A percentile compares a stretch with the other conserved stretches of the same genome.
These are phyloP conservation scores for Stegodyphus dumicola DNA, from an alignment of 1,140 invertebrate genomes.

Conservation along the genomic window DNA sequence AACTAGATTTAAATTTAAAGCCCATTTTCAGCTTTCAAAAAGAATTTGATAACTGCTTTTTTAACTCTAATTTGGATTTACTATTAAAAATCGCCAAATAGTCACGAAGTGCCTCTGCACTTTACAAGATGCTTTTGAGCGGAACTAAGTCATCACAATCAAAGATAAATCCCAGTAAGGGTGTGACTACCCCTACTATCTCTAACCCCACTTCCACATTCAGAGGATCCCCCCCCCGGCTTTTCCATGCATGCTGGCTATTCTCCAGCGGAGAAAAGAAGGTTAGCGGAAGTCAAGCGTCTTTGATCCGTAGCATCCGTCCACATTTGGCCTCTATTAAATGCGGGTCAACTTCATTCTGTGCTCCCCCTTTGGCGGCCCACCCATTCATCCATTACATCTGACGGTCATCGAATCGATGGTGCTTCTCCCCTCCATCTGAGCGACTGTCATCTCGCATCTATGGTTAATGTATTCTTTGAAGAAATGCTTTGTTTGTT, in stretches of 20 bases:
- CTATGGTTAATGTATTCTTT: constrained; percentile 24
- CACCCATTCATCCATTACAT: constrained; percentile 20
- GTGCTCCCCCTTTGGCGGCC: background rate
- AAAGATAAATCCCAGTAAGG: background rate
- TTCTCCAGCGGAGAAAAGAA: background rate
- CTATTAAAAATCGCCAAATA: background rate
- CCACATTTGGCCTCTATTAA: constrained; percentile 49
- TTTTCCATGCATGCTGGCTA: background rate
- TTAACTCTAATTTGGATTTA: background rate
- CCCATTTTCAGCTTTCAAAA: background rate
- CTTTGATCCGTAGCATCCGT: constrained; percentile 50
- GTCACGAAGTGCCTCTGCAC: background rate
- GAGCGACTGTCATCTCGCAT: constrained; percentile 37
- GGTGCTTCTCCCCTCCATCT: background rate
- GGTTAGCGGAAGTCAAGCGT: constrained; percentile 32
- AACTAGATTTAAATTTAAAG: no score
- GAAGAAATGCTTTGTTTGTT: background rate
- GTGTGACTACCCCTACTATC: background rate
- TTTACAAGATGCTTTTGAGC: background rate
- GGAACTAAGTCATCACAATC: background rate
- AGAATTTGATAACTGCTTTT: background rate
- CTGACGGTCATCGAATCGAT: background rate
- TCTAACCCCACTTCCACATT: background rate
- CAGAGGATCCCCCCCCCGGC: no score
- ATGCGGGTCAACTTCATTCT: constrained; percentile 47